Base-by-base conservation (phyloP, 2,113 vertebrate species). In the Tragelaphus scriptus region DNA sequence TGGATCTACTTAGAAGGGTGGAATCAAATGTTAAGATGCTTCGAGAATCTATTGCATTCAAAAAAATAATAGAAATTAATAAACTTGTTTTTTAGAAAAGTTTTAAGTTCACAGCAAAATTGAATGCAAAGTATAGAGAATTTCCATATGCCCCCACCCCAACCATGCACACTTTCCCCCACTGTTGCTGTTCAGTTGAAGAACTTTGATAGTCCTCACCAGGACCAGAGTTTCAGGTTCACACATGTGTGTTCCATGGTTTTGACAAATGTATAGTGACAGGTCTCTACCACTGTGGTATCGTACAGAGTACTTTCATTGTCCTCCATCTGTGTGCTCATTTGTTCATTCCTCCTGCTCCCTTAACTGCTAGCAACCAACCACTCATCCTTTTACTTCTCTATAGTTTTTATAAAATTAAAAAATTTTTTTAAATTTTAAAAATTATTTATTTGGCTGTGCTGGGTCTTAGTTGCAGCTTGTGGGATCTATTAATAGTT, bases 251-350 rank as follows among this genome's bases (percentile, higher is more conserved):
- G 1, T 44, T 53, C 28, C 28, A 0, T n/a, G 26, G 32, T 26
- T 81, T 30, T 23, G 44, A 81, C 53, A 71, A 11, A 32, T 4
- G 30, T 12, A 0, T 17, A 1, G 21, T 44, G 59, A 17, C 28
- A 0, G 13, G 32, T 36, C 2, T 6, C 30, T 30, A 1, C 68
- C 32, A 1, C 1, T 4, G 3, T 19, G 14, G 11, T 12, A 2
- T 28, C 19, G 0, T 3, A 0, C 7, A 16, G 25, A 56, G 23
- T 17, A 3, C 23, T 49, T n/a, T 26, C 25, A 2, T 61, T 58
- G 71, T 26, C 47, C 49, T 44, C 0, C 7, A 1, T 16, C 40
- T 28, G 26, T 65, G 17, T 6, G 55, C 21, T 13, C 53, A 2
- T 23, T 32, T 26, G 2, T 26, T 17, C 25, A 4, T 56, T 32